Conservation (phyloP, 2,797 vertebrate genomes). For the Artibeus jamaicensis region DNA sequence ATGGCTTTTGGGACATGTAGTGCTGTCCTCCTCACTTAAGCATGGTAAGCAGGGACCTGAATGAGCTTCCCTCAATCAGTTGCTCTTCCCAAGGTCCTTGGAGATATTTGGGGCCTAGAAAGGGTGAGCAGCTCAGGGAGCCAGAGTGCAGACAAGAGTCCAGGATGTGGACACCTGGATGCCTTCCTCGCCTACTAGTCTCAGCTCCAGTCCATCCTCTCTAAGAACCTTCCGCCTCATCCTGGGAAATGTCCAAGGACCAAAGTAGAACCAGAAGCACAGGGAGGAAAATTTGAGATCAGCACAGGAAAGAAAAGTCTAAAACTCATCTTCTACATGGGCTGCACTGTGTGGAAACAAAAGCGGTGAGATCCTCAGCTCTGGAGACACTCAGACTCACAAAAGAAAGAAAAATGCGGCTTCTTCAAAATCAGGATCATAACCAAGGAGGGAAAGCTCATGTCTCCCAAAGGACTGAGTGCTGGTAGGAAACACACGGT, state of each 20-base stretch:
- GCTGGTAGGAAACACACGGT: not conserved
- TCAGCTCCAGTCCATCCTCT: not conserved
- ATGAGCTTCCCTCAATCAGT: not conserved
- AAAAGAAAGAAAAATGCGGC: not conserved
- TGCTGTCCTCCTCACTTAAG: not conserved
- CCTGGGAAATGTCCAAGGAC: not conserved
- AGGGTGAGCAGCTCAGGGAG: not conserved
- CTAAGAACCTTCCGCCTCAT: not conserved
- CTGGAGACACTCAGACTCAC: not conserved
- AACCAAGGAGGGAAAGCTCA: not conserved
- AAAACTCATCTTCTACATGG: not conserved
- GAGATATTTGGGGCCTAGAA: not conserved
- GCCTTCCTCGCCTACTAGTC: not conserved
- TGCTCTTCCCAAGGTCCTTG: not conserved
- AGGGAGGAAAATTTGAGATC: not conserved
- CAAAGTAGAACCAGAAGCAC: not conserved
- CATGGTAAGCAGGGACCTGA: not conserved
- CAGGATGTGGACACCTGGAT: not conserved
- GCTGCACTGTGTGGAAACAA: not conserved
- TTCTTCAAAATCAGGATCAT: slow-evolving; percentile 13
- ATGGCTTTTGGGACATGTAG: not conserved
- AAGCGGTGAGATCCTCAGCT: not conserved
- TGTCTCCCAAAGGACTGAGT: not conserved
- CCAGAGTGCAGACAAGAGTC: not conserved
- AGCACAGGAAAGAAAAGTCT: not conserved